These are phyloP conservation scores for Oscheius sp. DNA, from an alignment of 2,888 invertebrate genomes.

Conservation along the genomic window DNA sequence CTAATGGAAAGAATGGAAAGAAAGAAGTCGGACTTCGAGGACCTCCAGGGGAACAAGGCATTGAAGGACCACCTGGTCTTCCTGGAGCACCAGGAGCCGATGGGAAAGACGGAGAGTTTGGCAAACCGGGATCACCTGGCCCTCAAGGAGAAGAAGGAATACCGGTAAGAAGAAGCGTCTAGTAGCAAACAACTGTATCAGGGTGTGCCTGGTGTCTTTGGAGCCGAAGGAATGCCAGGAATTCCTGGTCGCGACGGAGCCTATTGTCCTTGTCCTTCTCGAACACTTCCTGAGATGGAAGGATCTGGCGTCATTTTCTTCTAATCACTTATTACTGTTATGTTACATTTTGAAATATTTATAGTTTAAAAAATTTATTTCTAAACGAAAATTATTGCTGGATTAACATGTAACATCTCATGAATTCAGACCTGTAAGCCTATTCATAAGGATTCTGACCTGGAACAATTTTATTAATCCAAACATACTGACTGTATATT, in stretches of 20 bases:
- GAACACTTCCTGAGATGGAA: constrained; percentile 18
- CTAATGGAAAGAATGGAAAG: constrained; percentile 1
- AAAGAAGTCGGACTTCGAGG: constrained; percentile 11
- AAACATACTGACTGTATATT: too few species aligned
- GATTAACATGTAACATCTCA: too few species aligned
- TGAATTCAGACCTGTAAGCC: too few species aligned
- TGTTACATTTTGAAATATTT: not conserved
- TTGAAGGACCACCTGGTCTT: constrained; percentile 8
- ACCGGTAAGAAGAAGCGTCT: too few species aligned
- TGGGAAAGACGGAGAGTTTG: not conserved
- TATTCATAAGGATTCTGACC: too few species aligned
- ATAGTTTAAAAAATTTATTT: not conserved
- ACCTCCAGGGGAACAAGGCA: constrained; percentile 11
- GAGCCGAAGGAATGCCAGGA: not conserved
- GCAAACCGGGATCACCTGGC: not conserved
- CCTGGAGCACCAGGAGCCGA: constrained; percentile 7
- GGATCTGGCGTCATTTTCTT: constrained; percentile 16
- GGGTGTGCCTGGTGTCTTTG: not conserved
- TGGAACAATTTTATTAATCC: too few species aligned
- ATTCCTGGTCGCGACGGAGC: not conserved
- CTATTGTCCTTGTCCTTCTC: constrained; percentile 13
- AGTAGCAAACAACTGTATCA: too few species aligned
- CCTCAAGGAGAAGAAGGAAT: constrained; percentile 20
- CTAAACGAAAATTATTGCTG: not conserved
- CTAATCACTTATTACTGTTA: not conserved